Percentiles rank a stretch among this genome's conserved stretches.
These are phyloP conservation scores for Dicaeum eximium DNA, from an alignment of 2,113 vertebrate genomes.

Conservation along the genomic window DNA sequence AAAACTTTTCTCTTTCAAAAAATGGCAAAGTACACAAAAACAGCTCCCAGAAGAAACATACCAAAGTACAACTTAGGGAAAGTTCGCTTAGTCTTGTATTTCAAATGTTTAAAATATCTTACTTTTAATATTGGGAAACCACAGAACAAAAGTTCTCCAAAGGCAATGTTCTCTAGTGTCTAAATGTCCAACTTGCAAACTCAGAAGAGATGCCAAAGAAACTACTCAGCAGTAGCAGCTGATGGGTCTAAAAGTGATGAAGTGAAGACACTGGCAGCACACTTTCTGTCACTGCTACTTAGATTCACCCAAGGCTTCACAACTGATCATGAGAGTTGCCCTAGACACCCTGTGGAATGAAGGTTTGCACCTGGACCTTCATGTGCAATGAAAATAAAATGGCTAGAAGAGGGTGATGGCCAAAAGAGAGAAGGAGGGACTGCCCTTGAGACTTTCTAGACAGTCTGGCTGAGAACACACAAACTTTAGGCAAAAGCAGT, in stretches of 20 bases:
- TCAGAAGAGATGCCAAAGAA: background rate
- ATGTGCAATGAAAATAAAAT: background rate
- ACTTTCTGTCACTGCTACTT: background rate
- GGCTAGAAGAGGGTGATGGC: background rate
- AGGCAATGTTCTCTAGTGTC: background rate
- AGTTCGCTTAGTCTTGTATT: background rate
- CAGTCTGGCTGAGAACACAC: background rate
- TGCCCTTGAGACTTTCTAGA: background rate
- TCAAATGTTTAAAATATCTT: background rate
- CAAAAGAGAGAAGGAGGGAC: background rate
- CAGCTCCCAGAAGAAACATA: background rate
- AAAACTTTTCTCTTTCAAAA: background rate
- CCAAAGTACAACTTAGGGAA: background rate
- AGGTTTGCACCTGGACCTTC: background rate
- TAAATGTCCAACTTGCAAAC: background rate
- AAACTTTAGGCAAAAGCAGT: background rate
- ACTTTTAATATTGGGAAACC: background rate
- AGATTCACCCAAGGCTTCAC: background rate
- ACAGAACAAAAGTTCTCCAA: background rate
- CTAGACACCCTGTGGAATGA: background rate
- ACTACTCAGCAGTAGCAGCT: background rate
- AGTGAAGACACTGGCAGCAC: background rate
- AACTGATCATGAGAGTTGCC: background rate
- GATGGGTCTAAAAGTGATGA: background rate
- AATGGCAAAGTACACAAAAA: background rate